These are phyloP conservation scores for Olivierus martensii DNA, from an alignment of 1,140 invertebrate species.

Conservation along the genomic window DNA sequence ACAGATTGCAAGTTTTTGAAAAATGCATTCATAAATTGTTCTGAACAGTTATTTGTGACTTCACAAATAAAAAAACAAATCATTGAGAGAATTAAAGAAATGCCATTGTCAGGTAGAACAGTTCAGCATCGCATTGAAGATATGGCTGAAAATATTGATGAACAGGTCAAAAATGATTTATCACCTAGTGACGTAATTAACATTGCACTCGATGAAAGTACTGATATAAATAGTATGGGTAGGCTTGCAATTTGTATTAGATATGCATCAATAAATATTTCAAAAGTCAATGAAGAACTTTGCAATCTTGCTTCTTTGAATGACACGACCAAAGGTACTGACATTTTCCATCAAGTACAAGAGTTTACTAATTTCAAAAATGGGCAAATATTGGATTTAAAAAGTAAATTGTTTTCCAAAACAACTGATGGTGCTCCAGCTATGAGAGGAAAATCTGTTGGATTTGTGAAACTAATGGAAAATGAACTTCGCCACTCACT, in stretches of 20 bases:
- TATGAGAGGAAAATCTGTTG: not conserved
- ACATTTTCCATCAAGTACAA: not conserved
- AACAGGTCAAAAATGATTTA: not conserved
- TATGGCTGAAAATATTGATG: not conserved
- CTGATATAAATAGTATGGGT: not conserved
- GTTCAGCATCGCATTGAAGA: not conserved
- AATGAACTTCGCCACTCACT: not conserved
- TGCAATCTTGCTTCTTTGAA: not conserved
- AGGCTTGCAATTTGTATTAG: not conserved
- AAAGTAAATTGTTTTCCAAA: too few relatives aligned
- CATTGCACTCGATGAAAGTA: not conserved
- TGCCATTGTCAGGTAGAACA: not conserved
- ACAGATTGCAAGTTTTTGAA: not conserved
- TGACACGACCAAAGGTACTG: not conserved
- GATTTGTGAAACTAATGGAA: not conserved
- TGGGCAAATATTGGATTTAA: too few relatives aligned
- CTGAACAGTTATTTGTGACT: not conserved
- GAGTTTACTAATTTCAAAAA: too few relatives aligned
- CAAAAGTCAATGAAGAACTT: not conserved
- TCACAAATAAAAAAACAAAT: not conserved
- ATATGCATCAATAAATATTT: conserved; percentile 1
- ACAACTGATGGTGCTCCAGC: too few relatives aligned
- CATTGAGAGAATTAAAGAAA: not conserved
- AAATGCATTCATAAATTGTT: not conserved
- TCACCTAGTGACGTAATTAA: not conserved